These are phyloP conservation scores for Borostomias antarcticus DNA, from an alignment of 2,797 vertebrate species.

Conservation along the genomic window DNA sequence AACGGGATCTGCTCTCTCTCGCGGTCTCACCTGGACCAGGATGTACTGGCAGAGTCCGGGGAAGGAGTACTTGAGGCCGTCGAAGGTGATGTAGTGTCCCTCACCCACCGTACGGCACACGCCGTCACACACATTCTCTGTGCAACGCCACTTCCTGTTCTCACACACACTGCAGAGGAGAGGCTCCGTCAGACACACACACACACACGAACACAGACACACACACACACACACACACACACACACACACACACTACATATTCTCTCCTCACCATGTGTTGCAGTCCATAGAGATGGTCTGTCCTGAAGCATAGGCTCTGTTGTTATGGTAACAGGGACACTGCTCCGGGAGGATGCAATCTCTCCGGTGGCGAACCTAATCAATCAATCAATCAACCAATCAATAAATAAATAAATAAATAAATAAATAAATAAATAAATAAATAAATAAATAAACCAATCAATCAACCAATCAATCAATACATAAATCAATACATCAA, in stretches of 20 bases:
- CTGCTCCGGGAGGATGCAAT: conserved; percentile 83
- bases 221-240: neutral
- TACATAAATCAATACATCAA: neutral
- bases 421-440: too few relatives aligned
- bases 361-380: conserved; percentile 86
- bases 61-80: conserved; percentile 89
- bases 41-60: conserved; percentile 94
- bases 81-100: conserved; percentile 92
- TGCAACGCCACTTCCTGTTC: conserved; percentile 91
- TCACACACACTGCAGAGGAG: conserved; percentile 79
- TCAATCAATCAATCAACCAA: conserved; percentile 40
- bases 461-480: too few relatives aligned
- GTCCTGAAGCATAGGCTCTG: conserved; percentile 81
- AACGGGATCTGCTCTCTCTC: neutral
- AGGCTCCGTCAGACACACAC: neutral
- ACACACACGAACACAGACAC: neutral
- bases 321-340: conserved; percentile 96
- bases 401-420: too few relatives aligned
- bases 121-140: conserved; percentile 81
- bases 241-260: neutral
- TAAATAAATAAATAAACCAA: conserved; percentile 43
- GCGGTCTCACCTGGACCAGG: conserved; percentile 92
- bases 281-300: conserved; percentile 83
- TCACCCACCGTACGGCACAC: conserved; percentile 86
- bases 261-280: conserved; percentile 88